Base-by-base conservation (phyloP, 2,888 invertebrate species). In the Drosophila infuscata region DNA sequence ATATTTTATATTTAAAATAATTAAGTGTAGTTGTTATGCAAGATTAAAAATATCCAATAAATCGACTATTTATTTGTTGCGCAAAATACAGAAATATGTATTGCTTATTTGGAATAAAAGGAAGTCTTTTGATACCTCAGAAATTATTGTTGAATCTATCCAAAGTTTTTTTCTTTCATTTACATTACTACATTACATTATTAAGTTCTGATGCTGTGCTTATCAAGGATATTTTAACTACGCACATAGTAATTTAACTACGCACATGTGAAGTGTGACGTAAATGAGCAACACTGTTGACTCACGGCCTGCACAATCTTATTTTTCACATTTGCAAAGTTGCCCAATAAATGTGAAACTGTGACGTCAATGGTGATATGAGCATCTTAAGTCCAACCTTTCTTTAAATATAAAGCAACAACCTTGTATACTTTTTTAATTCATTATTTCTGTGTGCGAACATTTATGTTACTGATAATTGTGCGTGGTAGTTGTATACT, bases 281-380 rank as follows among this genome's bases (percentile, higher is more conserved):
- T 46, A 46, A 25, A 15, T 46, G 25, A 25, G 25, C 46, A 46
- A 4, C 46, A 25, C 46, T 46, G 25, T 25, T 15, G 15, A 4
- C 15, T 4, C 25, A 25, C 3, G 15, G 46, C 15, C 25, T 46
- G 15, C 15, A 20, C 0, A 25, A 25, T 60, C 25, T 35, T 29
- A 3, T n/a, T 51, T 51, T 30, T 12, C 30, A 30, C 30, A n/a
- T 46, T n/a, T 32, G 20, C 15, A 64, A 15, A 38, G 68, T 53
- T 74, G 33, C 58, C 53, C 61, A 33, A n/a, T 11, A 29, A 43
- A 30, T 38, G 52, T 32, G 35, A 57, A 25, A 11, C 20, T 74
- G 68, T 74, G 73, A 74, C 73, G 73, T 74, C 68, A 62, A n/a
- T 32, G n/a, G 17, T 38, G 35, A 12, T 49, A 15, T 46, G 56